Evolutionary conservation across 1,140 invertebrate species (phyloP).

Genomic region (Leguminivora glycinivorella): DNA sequence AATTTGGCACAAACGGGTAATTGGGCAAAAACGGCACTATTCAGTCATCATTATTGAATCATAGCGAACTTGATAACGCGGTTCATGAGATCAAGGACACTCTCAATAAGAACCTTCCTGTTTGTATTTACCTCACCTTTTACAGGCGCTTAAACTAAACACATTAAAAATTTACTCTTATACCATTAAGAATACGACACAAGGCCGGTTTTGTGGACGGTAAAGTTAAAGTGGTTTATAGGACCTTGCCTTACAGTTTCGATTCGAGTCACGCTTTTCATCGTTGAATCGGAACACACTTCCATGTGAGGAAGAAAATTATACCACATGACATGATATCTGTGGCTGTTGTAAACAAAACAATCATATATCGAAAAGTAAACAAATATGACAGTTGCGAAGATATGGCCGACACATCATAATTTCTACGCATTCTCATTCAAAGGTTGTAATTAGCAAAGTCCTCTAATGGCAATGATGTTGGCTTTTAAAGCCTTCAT

Average conservation of each 20-base stretch:
- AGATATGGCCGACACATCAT: too few species aligned
- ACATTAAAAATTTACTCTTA: slow-evolving; percentile 38
- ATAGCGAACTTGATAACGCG: slow-evolving; percentile 38
- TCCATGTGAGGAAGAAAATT: slow-evolving; percentile 48
- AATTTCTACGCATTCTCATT: too few species aligned
- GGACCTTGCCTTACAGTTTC: slow-evolving; percentile 51
- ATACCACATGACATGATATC: too few species aligned
- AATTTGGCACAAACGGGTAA: neutral
- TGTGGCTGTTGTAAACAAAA: too few species aligned
- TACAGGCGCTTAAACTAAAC: slow-evolving; percentile 33
- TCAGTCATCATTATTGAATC: slow-evolving; percentile 32
- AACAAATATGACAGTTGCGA: neutral
- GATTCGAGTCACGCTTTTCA: slow-evolving; percentile 52
- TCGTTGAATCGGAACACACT: slow-evolving; percentile 56
- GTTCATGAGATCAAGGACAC: slow-evolving; percentile 61
- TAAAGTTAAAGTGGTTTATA: slow-evolving; percentile 33
- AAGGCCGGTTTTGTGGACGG: neutral
- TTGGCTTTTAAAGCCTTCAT: too few species aligned
- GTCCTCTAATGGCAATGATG: too few species aligned
- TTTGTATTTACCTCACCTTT: slow-evolving; percentile 60
- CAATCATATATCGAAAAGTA: neutral
- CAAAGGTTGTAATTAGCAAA: too few species aligned
- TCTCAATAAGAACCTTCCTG: slow-evolving; percentile 65
- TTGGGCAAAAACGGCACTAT: neutral
- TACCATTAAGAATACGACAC: slow-evolving; percentile 31